Percentiles rank a stretch among this genome's conserved stretches.
These are phyloP conservation scores for Aplysina aerophoba DNA, from an alignment of 37 sponge, comb jelly and placozoan genomes.

Conservation along the genomic window DNA sequence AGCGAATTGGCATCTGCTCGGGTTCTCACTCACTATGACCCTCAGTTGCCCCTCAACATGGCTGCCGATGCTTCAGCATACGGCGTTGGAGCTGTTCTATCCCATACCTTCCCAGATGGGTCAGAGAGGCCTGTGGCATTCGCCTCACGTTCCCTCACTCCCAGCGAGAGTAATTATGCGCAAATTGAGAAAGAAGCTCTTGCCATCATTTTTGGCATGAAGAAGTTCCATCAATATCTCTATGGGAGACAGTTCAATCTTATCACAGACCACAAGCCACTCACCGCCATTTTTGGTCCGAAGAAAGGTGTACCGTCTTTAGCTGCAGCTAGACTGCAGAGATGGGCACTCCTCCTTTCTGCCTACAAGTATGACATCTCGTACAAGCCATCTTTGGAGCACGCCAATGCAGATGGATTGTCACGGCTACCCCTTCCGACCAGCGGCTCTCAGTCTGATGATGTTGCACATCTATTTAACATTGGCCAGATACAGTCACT, in stretches of 20 bases:
- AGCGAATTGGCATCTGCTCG: background rate
- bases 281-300: background rate
- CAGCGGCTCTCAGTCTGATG: background rate
- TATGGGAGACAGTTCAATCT: background rate
- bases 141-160: constrained; percentile 4
- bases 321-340: constrained; percentile 6
- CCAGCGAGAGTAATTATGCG: constrained; percentile 22
- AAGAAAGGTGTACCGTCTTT: constrained; percentile 9
- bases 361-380: background rate
- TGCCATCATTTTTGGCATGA: background rate
- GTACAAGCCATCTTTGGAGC: constrained; percentile 16
- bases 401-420: constrained; percentile 32
- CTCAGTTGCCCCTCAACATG: background rate
- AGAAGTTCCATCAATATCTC: background rate
- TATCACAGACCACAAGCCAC: constrained; percentile 15
- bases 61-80: constrained; percentile 28
- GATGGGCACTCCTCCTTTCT: constrained; percentile 33
- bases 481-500: constrained; percentile 26
- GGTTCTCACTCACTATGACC: constrained; percentile 25
- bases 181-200: constrained; percentile 47
- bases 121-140: constrained; percentile 31
- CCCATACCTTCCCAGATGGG: constrained; percentile 27
- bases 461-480: background rate
- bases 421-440: constrained; percentile 34
- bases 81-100: constrained; percentile 33